Base-by-base conservation (phyloP, 2,797 vertebrate species). In the Lepus townsendii region DNA sequence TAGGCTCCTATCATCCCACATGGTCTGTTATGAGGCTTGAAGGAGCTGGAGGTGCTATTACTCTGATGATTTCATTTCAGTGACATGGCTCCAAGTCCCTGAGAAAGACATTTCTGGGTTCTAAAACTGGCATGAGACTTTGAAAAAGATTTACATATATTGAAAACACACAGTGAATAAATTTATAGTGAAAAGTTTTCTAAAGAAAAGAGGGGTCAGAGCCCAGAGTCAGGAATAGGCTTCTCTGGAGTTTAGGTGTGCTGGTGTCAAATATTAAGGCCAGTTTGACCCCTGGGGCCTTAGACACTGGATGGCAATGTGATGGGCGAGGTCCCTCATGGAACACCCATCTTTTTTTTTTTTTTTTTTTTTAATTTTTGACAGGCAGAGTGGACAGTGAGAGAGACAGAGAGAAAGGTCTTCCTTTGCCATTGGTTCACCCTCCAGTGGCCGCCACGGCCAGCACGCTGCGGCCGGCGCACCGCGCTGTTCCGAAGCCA, bases 111-210 rank as follows among this genome's bases (percentile, higher is more conserved):
- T 78, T 88, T 20, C 35, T 63, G 24, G 20, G 2, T 47, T 76
- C n/a, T 80, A 63, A 92, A 93, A 87, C 38, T 79, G 50, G 20
- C 72, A 83, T 85, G 62, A 65, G 60, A 76, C 22, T 62, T 90
- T 52, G 7, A 5, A 52, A 91, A 63, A 85, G 27, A 92, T 86
- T 54, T 73, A 90, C 9, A 5, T 60, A 27, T 72, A 63, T 80
- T 4, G 54, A 35, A 76, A 87, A 86, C 6, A 57, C 10, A 6
- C 35, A 72, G 80, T 83, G 62, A 50, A 86, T 38, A 26, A 66
- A 83, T 47, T 26, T 57, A 32, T 1, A 30, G 73, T 66, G 17
- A 71, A 69, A 82, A 50, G 30, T 83, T 82, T 62, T 90, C 32
- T 76, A 19, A 35, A 63, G 50, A 73, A 83, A 92, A 91, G 78